Evolutionary conservation across 2,888 invertebrate genomes (phyloP).

Genomic region (Pachliopta kotzebuea): DNA sequence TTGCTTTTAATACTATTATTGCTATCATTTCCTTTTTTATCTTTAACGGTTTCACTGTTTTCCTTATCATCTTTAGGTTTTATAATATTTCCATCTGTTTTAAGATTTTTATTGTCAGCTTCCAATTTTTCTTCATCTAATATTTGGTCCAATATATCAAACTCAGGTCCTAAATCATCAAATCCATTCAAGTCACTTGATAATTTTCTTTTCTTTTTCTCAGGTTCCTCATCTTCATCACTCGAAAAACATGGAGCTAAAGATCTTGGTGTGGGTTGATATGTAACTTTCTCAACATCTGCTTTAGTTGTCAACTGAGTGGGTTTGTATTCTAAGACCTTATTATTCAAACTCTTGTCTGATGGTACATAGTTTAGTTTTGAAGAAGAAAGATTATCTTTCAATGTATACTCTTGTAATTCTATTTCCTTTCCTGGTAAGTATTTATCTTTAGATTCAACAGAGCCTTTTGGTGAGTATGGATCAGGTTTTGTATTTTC

Average conservation of each 20-base stretch:
- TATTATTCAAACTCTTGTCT: slow-evolving; percentile 61
- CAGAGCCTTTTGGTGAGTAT: slow-evolving; percentile 64
- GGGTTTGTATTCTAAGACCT: slow-evolving; percentile 72
- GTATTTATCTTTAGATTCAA: slow-evolving; percentile 63
- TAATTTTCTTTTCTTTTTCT: slow-evolving; percentile 59
- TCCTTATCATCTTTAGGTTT: slow-evolving; percentile 33
- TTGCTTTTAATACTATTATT: slow-evolving; percentile 40
- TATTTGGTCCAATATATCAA: slow-evolving; percentile 76
- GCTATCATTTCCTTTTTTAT: slow-evolving; percentile 41
- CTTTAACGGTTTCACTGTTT: slow-evolving; percentile 31
- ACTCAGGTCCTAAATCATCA: slow-evolving; percentile 73
- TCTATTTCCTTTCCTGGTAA: slow-evolving; percentile 62
- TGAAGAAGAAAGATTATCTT: slow-evolving; percentile 45
- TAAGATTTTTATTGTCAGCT: slow-evolving; percentile 30
- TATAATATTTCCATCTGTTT: slow-evolving; percentile 34
- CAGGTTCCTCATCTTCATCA: slow-evolving; percentile 73
- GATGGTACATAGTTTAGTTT: slow-evolving; percentile 71
- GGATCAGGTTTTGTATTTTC: slow-evolving; percentile 59
- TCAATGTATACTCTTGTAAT: slow-evolving; percentile 63
- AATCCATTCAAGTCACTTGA: slow-evolving; percentile 65
- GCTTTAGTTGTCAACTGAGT: slow-evolving; percentile 54
- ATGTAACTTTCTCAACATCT: slow-evolving; percentile 54
- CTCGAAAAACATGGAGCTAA: slow-evolving; percentile 74
- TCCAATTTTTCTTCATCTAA: slow-evolving; percentile 66
- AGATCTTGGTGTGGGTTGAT: slow-evolving; percentile 70